Evolutionary conservation across 1,140 invertebrate species (phyloP).

Genomic region (Drosophila azteca): DNA sequence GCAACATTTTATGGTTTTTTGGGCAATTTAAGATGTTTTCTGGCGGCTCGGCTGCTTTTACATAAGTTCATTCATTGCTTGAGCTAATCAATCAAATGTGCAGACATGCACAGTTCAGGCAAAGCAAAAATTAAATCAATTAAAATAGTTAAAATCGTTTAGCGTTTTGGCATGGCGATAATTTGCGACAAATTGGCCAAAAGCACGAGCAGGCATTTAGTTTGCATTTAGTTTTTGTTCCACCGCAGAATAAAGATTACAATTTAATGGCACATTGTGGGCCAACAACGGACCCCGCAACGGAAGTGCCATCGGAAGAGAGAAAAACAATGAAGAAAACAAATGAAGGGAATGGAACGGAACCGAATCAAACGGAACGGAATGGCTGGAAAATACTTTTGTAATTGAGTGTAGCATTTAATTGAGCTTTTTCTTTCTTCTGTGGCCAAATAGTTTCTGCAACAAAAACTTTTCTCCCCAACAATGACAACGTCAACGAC

Average conservation of each 20-base stretch:
- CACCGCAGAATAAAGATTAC: constrained; percentile 65
- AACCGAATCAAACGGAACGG: background rate
- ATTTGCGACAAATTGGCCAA: constrained; percentile 73
- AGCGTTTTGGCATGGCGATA: constrained; percentile 35
- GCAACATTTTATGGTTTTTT: constrained; percentile 11
- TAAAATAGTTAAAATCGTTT: constrained; percentile 69
- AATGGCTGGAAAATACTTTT: constrained; percentile 34
- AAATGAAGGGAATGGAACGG: constrained; percentile 15
- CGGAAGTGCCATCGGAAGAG: constrained; percentile 58
- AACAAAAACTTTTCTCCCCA: constrained; percentile 61
- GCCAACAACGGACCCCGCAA: constrained; percentile 12
- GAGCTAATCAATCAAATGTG: constrained; percentile 41
- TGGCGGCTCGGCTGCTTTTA: constrained; percentile 1
- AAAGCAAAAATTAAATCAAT: constrained; percentile 61
- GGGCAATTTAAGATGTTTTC: constrained; percentile 3
- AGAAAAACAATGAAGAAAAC: constrained; percentile 22
- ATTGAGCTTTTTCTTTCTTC: constrained; percentile 48
- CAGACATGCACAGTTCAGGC: constrained; percentile 23
- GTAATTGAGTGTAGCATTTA: constrained; percentile 72
- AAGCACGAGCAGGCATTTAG: constrained; percentile 64
- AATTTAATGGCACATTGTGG: constrained; percentile 61
- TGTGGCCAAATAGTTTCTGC: constrained; percentile 54
- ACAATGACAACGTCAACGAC: constrained; percentile 68
- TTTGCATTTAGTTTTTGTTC: constrained; percentile 12
- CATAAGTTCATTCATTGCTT: constrained; percentile 33